Evolutionary conservation across 2,888 invertebrate species (phyloP), one percentile per base, ranked within the genome.

Genomic region (Ophion ellenae): DNA sequence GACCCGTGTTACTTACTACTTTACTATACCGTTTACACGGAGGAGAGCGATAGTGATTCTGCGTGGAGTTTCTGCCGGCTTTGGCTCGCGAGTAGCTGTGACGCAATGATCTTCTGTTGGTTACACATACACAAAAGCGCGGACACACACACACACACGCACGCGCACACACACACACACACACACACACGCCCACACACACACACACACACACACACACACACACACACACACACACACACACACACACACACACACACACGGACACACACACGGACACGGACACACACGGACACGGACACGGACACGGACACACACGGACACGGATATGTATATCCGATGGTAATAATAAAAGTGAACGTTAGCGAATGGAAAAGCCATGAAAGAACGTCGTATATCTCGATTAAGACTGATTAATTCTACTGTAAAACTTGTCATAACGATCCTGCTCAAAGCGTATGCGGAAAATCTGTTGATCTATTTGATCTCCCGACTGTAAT

Each of bases 1-100:
- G 91, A 90, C 90, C 90, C 84, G 89, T 88, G 90, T 88, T 90
- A 75, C 80, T 81, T 73, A 80, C 67, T 88, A 87, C 88, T 87
- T 79, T 71, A 71, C 79, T 79, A 79, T 79, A 88, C 70, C 87
- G 87, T 88, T 88, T 89, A 88, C 88, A 87, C 82, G 70, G 69
- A 67, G 76, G 90, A 91, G 90, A 91, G 91, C 88, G 90, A 91
- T 90, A 91, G 91, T 90, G 89, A 90, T 91, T 89, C 89, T 90
- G 80, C 77, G 69, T 73, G 63, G 75, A 84, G 78, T 91, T 91
- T 91, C 87, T 88, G 89, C 87, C 85, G 86, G 66, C 53, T 76
- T 28, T 79, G 71, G 53, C 71, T 70, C 77, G 76, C 80, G 57
- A 47, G 70, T 45, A 66, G 80, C 83, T 87, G 83, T 91, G 90